Base-by-base conservation (phyloP, 2,797 vertebrate species). In the Ciconia nigra region DNA sequence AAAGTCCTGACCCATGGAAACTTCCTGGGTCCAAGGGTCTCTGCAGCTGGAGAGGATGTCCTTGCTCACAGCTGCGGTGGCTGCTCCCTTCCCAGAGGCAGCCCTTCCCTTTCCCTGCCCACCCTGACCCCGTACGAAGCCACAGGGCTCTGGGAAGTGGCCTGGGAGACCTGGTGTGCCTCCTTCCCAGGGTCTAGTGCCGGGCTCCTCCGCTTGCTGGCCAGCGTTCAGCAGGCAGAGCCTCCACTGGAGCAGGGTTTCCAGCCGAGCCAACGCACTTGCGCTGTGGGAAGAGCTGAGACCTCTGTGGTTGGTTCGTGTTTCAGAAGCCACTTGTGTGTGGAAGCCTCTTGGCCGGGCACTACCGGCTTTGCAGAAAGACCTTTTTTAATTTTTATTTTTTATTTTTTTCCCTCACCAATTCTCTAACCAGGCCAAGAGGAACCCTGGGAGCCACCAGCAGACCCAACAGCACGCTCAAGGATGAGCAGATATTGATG, bases 321-420 rank as follows among this genome's bases (percentile, higher is more conserved):
- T 96, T 96, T 97, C 95, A 87, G 96, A 92, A 96, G 95, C 94
- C 72, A 77, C 94, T 96, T 89, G 82, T 91, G 82, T 95, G 96
- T 93, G 96, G 92, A 96, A 95, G 89, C 69, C 79, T 95, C 92
- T 96, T 96, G 96, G 96, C 96, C 1, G 35, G 92, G 94, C 89
- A 93, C 44, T 31, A 20, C 57, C 78, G 89, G 76, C 49, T 94
- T 92, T 89, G 84, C 28, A 93, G 88, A 90, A 93, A 89, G 65
- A 5, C 1, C 7, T 3, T 52, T 62, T 78, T 85, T 39, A 3
- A 5, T 54, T 37, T 59, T 54, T 22, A 10, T 77, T 63, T 72
- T 47, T 17, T 3, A 4, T 24, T 41, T 77, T 59, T 73, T 84
- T 59, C 12, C 10, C 77, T 78, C 0, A 0, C 22, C 4, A 3